Base-by-base conservation (phyloP, 2,888 invertebrate genomes). In the Orchestes rusci region DNA sequence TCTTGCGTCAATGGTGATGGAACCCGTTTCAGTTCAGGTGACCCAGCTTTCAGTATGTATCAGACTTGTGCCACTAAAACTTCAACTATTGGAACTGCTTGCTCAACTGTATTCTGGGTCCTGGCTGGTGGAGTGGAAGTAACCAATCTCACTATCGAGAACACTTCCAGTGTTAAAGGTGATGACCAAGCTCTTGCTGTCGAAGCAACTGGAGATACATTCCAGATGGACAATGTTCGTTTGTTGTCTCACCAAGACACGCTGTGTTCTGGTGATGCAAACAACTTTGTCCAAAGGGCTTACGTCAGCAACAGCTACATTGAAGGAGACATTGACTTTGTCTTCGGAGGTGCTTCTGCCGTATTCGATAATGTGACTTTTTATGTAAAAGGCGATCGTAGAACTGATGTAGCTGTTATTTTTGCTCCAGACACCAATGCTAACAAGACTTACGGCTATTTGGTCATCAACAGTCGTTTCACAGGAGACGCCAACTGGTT, bases 21-120 rank as follows among this genome's bases (percentile, higher is more conserved):
- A 4, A 8, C 5, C 10, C 1, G 3, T 4, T 45, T 40, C 13
- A 16, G 28, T 3, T 35, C 35, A 20, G 45, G 39, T n/a, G 45
- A 45, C 17, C 45, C 45, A 16, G 45, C 45, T 16, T 45, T 40
- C 15, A 40, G 36, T 17, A 45, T 40, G 35, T 45, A 40, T 15
- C 27, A 16, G 12, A 17, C 16, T 4, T 45, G 45, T 16, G 45
- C 45, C 12, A 39, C 16, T n/a, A 45, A 36, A 40, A n/a, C n/a
- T n/a, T 36, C 16, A 15, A 33, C 45, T 16, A 40, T 45, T 23
- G 45, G 45, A 30, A 45, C 45, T 3, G 29, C 30, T 29, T 45
- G 45, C 17, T 45, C 45, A 4, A 13, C 40, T 20, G 40, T 45
- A 31, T 34, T 45, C 16, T 40, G 39, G 40, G 40, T 36, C 17